Evolutionary conservation across 2,888 invertebrate genomes (phyloP), one percentile per base, ranked within the genome.

Genomic region (Polymixis flavicincta): DNA sequence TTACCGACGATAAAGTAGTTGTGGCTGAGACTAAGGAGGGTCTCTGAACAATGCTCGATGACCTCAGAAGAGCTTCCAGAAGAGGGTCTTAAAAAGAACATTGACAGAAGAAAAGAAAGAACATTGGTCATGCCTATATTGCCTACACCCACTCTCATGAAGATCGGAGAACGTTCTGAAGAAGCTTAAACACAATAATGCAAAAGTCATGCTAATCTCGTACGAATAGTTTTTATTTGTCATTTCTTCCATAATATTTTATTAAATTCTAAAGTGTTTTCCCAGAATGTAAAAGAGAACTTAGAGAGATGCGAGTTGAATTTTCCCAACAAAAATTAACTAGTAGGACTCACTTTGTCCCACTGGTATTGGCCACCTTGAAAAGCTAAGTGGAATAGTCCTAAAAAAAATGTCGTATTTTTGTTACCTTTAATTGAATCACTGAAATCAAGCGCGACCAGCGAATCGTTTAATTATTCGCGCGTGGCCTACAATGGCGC

Each of bases 401-500:
- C 25, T 25, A 14, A 57, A 45, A 25, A 19, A 55, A 42, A 19
- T 0, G 25, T 48, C 17, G 11, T 63, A 28, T 48, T 74, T 65
- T 37, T 7, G 65, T 37, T 28, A 11, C 28, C 68, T 50, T 60
- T 55, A 54, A 72, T 57, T 50, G 76, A 83, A 76, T 82, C 66
- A 80, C 74, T 80, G 71, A 64, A 73, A 77, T 81, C 68, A 82
- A 82, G 84, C 77, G 81, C 82, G 85, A 85, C 85, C 86, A 76
- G 80, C 86, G 81, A 88, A 77, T 83, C 88, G 88, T 88, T 90
- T 92, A 90, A 92, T 93, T 90, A 90, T 87, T 82, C 89, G 92
- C 89, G 91, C 92, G 89, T 92, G 92, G 92, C 92, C 91, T 89
- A 92, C 90, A 92, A 81, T 74, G 78, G 74, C 74, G 78, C 68